Percentiles rank a stretch among this genome's conserved stretches.
phyloP scores from a whole-genome alignment of 2,888 invertebrate genomes.

The Drosophila fulvimacula region DNA sequence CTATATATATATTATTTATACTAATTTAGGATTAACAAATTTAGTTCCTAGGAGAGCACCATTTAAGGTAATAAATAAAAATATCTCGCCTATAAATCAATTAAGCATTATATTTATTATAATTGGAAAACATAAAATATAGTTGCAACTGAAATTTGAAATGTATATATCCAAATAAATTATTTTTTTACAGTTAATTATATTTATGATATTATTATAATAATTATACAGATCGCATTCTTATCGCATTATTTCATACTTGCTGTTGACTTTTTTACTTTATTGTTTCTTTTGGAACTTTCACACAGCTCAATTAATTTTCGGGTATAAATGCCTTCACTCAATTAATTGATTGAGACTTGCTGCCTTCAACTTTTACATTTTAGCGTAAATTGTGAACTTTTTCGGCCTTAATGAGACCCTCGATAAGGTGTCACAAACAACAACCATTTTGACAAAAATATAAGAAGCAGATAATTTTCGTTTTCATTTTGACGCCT shows the following conservation, averaged over 20 bases:
- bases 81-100: background rate
- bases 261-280: slow-evolving; percentile 12
- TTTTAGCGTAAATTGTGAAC: background rate
- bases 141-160: too few species aligned
- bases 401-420: slow-evolving; percentile 12
- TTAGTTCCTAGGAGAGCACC: background rate
- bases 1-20: background rate
- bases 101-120: background rate
- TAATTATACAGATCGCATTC: too few species aligned
- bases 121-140: background rate
- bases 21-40: background rate
- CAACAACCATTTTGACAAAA: slow-evolving; percentile 11
- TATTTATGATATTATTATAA: too few species aligned
- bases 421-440: slow-evolving; percentile 30
- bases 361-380: background rate
- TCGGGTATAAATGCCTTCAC: background rate
- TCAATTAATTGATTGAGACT: slow-evolving; percentile 5
- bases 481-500: slow-evolving; percentile 19
- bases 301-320: slow-evolving; percentile 5
- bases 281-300: slow-evolving; percentile 12
- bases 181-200: too few species aligned
- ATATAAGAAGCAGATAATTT: background rate
- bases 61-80: too few species aligned
- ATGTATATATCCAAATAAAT: too few species aligned
- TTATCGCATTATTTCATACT: too few species aligned